Conservation (phyloP, 2,113 vertebrate genomes). For the Fregetta grallaria region DNA sequence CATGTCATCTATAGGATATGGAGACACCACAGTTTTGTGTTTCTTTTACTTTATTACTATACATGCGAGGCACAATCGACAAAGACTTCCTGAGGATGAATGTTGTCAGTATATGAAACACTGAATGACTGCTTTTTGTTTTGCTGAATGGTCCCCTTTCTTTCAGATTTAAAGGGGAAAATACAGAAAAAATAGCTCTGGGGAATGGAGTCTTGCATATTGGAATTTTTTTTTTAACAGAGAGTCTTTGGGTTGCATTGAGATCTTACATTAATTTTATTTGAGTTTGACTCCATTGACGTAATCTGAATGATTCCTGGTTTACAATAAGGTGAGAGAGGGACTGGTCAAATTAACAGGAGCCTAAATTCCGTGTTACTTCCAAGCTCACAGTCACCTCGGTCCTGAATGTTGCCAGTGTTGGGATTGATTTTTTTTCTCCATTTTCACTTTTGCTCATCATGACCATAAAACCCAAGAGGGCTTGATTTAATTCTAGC, state of each 20-base stretch:
- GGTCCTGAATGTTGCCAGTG: not conserved
- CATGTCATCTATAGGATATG: constrained; percentile 64
- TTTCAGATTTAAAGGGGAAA: constrained; percentile 36
- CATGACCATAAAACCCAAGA: not conserved
- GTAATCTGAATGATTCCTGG: not conserved
- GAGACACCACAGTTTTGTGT: constrained; percentile 52
- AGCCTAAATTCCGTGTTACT: not conserved
- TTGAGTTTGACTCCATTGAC: not conserved
- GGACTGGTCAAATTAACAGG: not conserved
- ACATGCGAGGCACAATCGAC: constrained; percentile 73
- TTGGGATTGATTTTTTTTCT: not conserved
- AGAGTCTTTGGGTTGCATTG: not conserved
- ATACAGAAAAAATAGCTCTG: not conserved
- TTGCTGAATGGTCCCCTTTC: constrained; percentile 69
- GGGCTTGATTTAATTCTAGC: not conserved
- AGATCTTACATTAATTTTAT: not conserved
- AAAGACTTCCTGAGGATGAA: constrained; percentile 75
- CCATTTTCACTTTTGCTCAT: not conserved
- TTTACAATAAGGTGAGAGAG: not conserved
- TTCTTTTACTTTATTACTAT: constrained; percentile 75
- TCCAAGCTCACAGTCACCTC: not conserved
- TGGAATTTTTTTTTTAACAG: not conserved
- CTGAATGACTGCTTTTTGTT: constrained; percentile 73
- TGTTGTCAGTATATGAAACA: constrained; percentile 71
- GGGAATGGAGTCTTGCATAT: not conserved